These are phyloP conservation scores for Brachyopa scutellaris DNA, from an alignment of 2,888 invertebrate genomes.

Conservation along the genomic window DNA sequence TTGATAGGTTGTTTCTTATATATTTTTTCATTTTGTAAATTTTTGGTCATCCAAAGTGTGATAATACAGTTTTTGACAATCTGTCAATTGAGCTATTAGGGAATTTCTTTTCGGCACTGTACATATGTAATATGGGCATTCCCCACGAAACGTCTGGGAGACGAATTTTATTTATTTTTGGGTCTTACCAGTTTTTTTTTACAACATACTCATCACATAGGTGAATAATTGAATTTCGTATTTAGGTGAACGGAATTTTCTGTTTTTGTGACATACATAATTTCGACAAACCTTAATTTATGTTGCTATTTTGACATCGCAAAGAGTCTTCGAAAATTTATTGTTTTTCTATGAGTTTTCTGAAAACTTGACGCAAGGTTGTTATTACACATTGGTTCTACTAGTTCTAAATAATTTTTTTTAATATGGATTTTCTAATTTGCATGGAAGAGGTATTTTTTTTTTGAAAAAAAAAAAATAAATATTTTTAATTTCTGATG, in stretches of 20 bases:
- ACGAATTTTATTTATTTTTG: not conserved
- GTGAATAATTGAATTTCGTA: not conserved
- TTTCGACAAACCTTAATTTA: conserved; percentile 12
- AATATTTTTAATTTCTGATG: not conserved
- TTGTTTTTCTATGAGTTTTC: not conserved
- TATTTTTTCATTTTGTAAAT: not conserved
- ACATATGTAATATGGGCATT: too few relatives aligned
- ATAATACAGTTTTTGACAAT: not conserved
- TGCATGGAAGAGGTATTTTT: not conserved
- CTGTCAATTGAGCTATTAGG: conserved; percentile 25
- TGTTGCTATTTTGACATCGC: conserved; percentile 1
- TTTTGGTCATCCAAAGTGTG: not conserved
- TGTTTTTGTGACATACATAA: conserved; percentile 41
- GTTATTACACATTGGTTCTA: conserved; percentile 9
- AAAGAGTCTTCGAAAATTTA: conserved; percentile 9
- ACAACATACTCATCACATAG: conserved; percentile 4
- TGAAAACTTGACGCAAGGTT: conserved; percentile 31
- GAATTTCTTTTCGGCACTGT: not conserved
- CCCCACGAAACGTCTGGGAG: not conserved
- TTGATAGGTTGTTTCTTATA: too few relatives aligned
- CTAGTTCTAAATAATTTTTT: not conserved
- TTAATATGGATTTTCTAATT: not conserved
- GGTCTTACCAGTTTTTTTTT: not conserved
- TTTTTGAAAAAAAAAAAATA: conserved; percentile 3
- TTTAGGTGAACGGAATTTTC: not conserved